phyloP scores from a whole-genome alignment of 2,797 vertebrate genomes.

The Galaxias olidus region DNA sequence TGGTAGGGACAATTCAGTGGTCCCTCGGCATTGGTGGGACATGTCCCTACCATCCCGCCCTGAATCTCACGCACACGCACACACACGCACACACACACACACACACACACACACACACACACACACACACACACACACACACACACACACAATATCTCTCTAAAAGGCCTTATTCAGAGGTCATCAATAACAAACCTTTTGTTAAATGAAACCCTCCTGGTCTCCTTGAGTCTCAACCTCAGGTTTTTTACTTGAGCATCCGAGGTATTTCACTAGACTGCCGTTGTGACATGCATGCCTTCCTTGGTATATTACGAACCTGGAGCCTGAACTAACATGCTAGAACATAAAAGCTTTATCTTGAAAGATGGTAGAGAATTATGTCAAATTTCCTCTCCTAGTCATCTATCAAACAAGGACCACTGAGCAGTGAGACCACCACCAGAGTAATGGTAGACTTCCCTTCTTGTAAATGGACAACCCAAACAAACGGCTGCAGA shows the following conservation, averaged over 20 bases:
- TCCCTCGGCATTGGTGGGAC: no score
- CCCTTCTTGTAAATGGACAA: no score
- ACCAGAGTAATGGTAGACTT: slow-evolving; percentile 7
- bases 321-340: slow-evolving; percentile 60
- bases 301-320: slow-evolving; percentile 36
- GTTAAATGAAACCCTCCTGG: slow-evolving; percentile 62
- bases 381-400: slow-evolving; percentile 43
- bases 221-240: slow-evolving; percentile 55
- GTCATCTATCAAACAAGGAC: slow-evolving; percentile 48
- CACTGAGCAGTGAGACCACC: slow-evolving; percentile 38
- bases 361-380: slow-evolving; percentile 40
- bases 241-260: slow-evolving; percentile 42
- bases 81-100: no score
- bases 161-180: slow-evolving; percentile 54
- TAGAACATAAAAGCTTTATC: slow-evolving; percentile 40
- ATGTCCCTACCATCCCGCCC: no score
- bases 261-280: slow-evolving; percentile 56
- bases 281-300: slow-evolving; percentile 44
- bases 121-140: slow-evolving; percentile 23
- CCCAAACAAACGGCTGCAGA: no score
- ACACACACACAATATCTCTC: slow-evolving; percentile 55
- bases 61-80: no score
- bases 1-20: no score
- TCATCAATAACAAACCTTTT: slow-evolving; percentile 65
- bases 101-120: no score